These are phyloP conservation scores for Crotalus helleri DNA, from an alignment of 2,113 vertebrate species.

Conservation along the genomic window DNA sequence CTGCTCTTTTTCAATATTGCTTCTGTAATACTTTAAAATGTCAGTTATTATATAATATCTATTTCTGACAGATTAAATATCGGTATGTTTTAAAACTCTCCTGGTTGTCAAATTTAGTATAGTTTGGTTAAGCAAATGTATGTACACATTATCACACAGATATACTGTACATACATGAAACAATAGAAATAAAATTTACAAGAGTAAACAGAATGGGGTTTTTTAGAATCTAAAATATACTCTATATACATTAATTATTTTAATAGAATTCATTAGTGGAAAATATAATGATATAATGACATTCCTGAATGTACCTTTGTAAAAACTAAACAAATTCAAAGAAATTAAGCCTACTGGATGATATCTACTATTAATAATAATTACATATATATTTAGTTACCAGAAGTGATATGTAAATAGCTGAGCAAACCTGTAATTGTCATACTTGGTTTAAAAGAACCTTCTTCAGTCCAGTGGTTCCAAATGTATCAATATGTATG, in stretches of 20 bases:
- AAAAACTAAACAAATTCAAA: background rate
- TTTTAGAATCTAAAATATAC: background rate
- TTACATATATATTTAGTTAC: background rate
- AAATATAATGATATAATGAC: background rate
- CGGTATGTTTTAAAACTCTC: background rate
- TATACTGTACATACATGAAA: background rate
- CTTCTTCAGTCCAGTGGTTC: background rate
- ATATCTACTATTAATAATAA: background rate
- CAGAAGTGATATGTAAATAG: background rate
- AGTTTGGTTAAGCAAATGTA: background rate
- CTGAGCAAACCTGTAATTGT: background rate
- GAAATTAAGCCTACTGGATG: background rate
- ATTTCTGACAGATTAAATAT: background rate
- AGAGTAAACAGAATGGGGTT: background rate
- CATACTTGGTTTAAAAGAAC: background rate
- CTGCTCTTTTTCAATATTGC: background rate
- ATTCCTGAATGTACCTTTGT: background rate
- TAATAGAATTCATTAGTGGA: background rate
- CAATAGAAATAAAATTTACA: background rate
- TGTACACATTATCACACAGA: background rate
- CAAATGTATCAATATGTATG: background rate
- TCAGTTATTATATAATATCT: background rate
- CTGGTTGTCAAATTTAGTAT: background rate
- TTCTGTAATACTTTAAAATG: background rate
- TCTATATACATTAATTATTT: background rate